Percentiles rank a stretch among this genome's conserved stretches.
Conservation (phyloP, 2,797 vertebrate species). For the Psittacula derbiana region DNA sequence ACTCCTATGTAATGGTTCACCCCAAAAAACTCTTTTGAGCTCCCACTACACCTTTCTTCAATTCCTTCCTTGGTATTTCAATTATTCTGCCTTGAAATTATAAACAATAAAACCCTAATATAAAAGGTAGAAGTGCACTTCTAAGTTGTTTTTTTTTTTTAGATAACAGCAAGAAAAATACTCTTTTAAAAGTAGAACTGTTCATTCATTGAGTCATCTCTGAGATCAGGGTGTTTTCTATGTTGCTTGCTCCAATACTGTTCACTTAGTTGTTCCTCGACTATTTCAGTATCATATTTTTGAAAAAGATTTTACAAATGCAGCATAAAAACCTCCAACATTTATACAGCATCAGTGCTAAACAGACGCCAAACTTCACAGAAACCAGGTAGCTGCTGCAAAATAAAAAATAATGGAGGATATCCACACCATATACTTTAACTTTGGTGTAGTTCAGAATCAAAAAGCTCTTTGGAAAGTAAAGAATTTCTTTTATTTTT, state of each 20-base stretch:
- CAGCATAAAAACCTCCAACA: background rate
- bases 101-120: slow-evolving; percentile 9
- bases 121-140: background rate
- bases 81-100: slow-evolving; percentile 47
- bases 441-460: background rate
- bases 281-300: background rate
- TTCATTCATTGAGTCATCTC: background rate
- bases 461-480: background rate
- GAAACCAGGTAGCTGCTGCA: background rate
- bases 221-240: background rate
- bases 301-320: background rate
- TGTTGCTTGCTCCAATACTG: background rate
- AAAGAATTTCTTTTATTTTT: background rate
- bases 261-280: background rate
- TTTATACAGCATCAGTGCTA: background rate
- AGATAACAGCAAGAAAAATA: background rate
- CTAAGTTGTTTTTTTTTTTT: background rate
- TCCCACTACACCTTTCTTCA: background rate
- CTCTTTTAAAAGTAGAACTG: background rate
- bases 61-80: background rate
- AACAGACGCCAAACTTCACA: background rate
- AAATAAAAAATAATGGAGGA: background rate
- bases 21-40: background rate
- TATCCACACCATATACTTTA: background rate
- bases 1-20: background rate